Base-by-base conservation (phyloP, 2,113 vertebrate species). In the Hippolais icterina region DNA sequence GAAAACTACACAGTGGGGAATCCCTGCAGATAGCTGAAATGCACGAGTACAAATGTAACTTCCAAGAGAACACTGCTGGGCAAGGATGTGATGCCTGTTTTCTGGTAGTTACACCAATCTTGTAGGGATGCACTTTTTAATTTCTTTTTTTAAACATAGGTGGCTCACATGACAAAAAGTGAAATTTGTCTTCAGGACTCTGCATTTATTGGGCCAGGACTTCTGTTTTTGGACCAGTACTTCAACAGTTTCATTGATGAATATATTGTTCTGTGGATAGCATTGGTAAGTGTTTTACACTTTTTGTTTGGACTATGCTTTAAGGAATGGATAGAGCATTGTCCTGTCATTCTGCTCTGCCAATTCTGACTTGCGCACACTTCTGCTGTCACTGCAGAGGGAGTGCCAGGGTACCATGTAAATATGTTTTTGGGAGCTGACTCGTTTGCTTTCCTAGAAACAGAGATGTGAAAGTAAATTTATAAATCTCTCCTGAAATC, bases 131-230 rank as follows among this genome's bases (percentile, higher is more conserved):
- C 20, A 4, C 15, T 60, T 60, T 15, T 70, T 6, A 10, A 11
- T 6, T 65, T 8, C 16, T 22, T 28, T 33, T 92, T 93, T 35
- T 88, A 66, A 50, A 68, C 18, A 22, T 59, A 99, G 99, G 90
- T 99, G 71, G 99, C 99, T 77, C 99, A 99, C 97, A 99, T 99
- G 99, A 99, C 99, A 76, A 99, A 99, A 98, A 99, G 99, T 96
- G 99, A 99, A 97, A 97, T 99, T 63, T 97, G 98, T 95, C 98
- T 99, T 93, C 98, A 98, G 53, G 99, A 99, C 90, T 98, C 98
- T n/a, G 98, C 99, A 49, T 99, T 99, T 94, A 98, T 99, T 53
- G 99, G 99, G 41, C 99, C 99, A 31, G 99, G 98, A 65, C 98
- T 99, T 84, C 98, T 99, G 84, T 98, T 99, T 98, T 98, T 99